Base-by-base conservation (phyloP, 2,888 invertebrate genomes). In the Tribolium freemani region DNA sequence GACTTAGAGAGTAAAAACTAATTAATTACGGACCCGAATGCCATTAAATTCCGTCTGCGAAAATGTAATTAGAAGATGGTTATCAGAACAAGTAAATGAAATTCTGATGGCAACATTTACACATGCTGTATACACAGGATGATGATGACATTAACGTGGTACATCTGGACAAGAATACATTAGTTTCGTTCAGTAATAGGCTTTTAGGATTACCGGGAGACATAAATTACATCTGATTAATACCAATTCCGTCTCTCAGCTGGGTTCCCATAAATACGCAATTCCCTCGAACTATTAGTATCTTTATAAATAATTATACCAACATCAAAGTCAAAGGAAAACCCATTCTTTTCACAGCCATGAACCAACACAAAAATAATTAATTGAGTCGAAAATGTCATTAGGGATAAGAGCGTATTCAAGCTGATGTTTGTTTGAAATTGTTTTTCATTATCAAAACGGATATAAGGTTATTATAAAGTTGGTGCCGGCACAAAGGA, bases 141-240 rank as follows among this genome's bases (percentile, higher is more conserved):
- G 66, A 70, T 66, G 73, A 70, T 73, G 69, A 67, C 57, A 70
- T 73, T 73, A 73, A 70, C 69, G 56, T 69, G 50, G 51, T 72
- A 61, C 66, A 73, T 61, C 73, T 73, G 73, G 69, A 73, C 73
- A 70, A 69, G 73, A 66, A 69, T 73, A 50, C 69, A 73, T 73
- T 72, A 73, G 73, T 70, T 73, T 66, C 56, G 73, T 73, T 73
- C 48, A 54, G 60, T 73, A 73, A 73, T 73, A 70, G 73, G 66
- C 73, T 73, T 69, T 73, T 56, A 70, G 73, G 73, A 73, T 73
- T 73, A 73, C 46, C 66, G 10, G 13, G 31, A 64, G 64, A 72
- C 53, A 67, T 69, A 67, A 72, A 72, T 69, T 72, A 72, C 31
- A 58, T 64, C 69, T 72, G 72, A 72, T 72, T 72, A 69, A 72